Conservation (phyloP, 2,888 invertebrate genomes). For the Halictus quadricinctus region DNA sequence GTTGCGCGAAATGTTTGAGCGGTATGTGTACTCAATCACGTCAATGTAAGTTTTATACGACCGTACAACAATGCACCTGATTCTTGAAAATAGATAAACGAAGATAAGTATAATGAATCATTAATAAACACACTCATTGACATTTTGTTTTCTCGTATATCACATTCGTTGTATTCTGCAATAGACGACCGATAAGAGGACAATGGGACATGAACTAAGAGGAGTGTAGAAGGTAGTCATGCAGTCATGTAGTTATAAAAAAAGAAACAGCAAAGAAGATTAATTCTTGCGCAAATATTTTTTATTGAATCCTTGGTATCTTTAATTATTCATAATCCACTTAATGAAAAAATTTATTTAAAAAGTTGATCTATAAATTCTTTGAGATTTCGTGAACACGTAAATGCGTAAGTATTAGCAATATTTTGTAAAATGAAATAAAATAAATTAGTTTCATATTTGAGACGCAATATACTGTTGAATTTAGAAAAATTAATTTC, state of each 20-base stretch:
- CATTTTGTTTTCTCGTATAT: slow-evolving; percentile 64
- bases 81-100: slow-evolving; percentile 21
- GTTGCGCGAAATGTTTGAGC: slow-evolving; percentile 22
- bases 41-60: slow-evolving; percentile 31
- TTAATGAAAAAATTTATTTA: neutral
- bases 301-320: neutral
- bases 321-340: neutral
- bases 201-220: slow-evolving; percentile 35
- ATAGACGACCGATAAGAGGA: slow-evolving; percentile 48
- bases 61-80: slow-evolving; percentile 16
- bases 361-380: neutral
- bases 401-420: slow-evolving; percentile 11
- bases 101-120: slow-evolving; percentile 25
- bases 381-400: neutral
- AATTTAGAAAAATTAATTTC: slow-evolving; percentile 6
- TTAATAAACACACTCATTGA: slow-evolving; percentile 27
- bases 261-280: neutral
- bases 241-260: neutral
- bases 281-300: neutral
- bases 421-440: slow-evolving; percentile 39
- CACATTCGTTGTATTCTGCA: slow-evolving; percentile 40
- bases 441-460: slow-evolving; percentile 18
- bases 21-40: slow-evolving; percentile 29
- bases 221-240: slow-evolving; percentile 36
- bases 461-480: neutral